Conservation (phyloP, 2,888 invertebrate species). For the Conomelus anceps region DNA sequence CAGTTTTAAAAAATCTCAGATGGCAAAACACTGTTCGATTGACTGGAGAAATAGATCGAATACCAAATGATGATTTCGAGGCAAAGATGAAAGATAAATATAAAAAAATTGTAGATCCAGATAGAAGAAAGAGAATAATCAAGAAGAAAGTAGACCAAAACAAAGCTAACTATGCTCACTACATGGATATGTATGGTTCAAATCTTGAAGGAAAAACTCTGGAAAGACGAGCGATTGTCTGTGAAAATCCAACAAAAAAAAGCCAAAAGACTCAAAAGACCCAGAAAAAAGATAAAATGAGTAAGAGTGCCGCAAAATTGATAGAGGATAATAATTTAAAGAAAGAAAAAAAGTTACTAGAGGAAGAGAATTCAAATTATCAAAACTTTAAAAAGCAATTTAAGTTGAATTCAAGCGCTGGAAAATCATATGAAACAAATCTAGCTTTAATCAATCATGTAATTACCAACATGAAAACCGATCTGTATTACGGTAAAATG, state of each 20-base stretch:
- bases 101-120: neutral
- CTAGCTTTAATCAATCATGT: neutral
- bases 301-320: neutral
- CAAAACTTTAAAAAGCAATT: neutral
- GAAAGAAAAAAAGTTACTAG: constrained; percentile 1
- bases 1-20: neutral
- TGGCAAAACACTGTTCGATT: neutral
- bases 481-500: neutral
- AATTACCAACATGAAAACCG: neutral
- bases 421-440: neutral
- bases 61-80: neutral
- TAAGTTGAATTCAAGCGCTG: neutral
- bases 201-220: neutral
- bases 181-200: neutral
- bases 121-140: neutral
- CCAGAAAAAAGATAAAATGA: neutral
- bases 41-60: neutral
- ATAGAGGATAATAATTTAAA: constrained; percentile 7
- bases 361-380: neutral
- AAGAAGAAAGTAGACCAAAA: neutral
- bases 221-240: neutral
- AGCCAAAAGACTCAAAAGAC: neutral
- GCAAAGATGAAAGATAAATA: neutral
- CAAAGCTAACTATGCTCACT: neutral
- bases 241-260: neutral